Percentiles rank a stretch among this genome's conserved stretches.
Evolutionary conservation across 2,888 invertebrate genomes (phyloP).

Genomic region (Urechis unicinctus): DNA sequence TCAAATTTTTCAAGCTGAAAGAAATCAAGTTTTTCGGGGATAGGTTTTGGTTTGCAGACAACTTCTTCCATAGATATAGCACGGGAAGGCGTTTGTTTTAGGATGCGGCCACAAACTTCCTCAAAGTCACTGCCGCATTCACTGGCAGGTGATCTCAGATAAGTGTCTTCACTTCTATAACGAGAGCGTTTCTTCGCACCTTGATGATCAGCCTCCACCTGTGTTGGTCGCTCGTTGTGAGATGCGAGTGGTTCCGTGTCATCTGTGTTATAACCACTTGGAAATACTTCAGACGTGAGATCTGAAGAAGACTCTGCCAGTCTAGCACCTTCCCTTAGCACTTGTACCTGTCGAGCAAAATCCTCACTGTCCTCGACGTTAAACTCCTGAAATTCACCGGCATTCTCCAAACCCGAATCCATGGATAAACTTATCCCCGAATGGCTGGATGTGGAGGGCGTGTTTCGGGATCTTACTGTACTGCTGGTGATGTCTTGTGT

Average conservation of each 20-base stretch:
- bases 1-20: conserved; percentile 85
- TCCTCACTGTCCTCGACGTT: background rate
- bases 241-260: background rate
- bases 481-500: background rate
- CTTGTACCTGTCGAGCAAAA: background rate
- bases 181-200: background rate
- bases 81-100: conserved; percentile 13
- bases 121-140: background rate
- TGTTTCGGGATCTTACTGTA: background rate
- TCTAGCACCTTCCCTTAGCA: background rate
- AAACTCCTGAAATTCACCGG: background rate
- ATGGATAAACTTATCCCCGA: conserved; percentile 1
- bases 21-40: conserved; percentile 80
- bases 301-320: too few relatives aligned
- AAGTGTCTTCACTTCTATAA: background rate
- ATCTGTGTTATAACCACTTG: conserved; percentile 1
- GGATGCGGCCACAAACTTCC: background rate
- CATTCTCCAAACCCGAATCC: conserved; percentile 4
- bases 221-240: background rate
- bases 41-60: conserved; percentile 66
- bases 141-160: background rate
- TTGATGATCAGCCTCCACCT: background rate
- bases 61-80: conserved; percentile 29
- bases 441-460: background rate
- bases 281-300: too few relatives aligned